Conservation (phyloP, 1,140 invertebrate genomes). For the Ephestia elutella region DNA sequence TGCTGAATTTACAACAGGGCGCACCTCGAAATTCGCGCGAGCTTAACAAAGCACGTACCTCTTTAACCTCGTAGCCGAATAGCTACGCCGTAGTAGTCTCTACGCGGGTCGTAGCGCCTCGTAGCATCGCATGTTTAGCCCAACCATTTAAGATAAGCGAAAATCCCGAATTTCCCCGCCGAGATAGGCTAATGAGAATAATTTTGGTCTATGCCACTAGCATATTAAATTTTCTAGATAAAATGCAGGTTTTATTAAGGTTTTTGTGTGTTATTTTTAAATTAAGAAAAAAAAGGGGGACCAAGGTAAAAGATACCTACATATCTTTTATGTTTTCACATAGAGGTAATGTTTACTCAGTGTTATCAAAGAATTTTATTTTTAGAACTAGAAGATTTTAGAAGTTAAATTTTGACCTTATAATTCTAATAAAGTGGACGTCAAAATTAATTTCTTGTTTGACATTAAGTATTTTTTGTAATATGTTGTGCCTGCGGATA, state of each 20-base stretch:
- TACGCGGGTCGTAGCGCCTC: slow-evolving; percentile 15
- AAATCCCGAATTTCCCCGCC: slow-evolving; percentile 33
- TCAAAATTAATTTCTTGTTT: no score
- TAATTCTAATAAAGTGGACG: no score
- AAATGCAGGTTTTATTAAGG: slow-evolving; percentile 1
- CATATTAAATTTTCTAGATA: slow-evolving; percentile 19
- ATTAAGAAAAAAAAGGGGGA: no score
- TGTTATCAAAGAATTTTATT: no score
- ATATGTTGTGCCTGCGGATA: no score
- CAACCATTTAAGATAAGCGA: slow-evolving; percentile 41
- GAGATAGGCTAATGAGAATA: slow-evolving; percentile 51
- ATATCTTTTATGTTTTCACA: no score
- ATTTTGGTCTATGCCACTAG: slow-evolving; percentile 26
- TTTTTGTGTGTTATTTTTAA: background rate
- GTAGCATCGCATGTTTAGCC: slow-evolving; percentile 31
- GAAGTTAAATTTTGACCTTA: no score
- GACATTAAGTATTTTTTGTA: no score
- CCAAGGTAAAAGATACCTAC: no score
- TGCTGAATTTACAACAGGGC: slow-evolving; percentile 2
- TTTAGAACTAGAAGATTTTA: no score
- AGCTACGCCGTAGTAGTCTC: slow-evolving; percentile 28
- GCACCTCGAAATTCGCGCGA: background rate
- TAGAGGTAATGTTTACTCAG: no score
- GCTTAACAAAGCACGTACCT: slow-evolving; percentile 21
- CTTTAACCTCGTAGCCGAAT: slow-evolving; percentile 27